phyloP scores from a whole-genome alignment of 2,113 vertebrate species.

The Labrus mixtus region DNA sequence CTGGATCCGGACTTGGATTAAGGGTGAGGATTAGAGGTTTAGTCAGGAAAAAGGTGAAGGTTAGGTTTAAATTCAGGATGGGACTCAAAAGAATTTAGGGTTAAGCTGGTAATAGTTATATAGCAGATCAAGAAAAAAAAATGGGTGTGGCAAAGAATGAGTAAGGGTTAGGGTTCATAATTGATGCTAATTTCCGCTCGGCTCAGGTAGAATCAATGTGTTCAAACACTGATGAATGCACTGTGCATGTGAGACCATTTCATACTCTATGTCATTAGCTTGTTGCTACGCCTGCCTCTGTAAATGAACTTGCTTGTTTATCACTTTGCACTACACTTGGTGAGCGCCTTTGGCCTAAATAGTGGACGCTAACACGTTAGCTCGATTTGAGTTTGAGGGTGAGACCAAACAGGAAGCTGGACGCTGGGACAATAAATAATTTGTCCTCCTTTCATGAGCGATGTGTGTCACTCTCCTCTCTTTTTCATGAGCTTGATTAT shows the following conservation, averaged over 20 bases:
- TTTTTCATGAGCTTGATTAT: conserved; percentile 77
- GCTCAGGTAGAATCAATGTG: conserved; percentile 65
- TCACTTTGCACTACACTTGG: not conserved
- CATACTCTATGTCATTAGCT: conserved; percentile 31
- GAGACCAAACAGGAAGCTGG: conserved; percentile 44
- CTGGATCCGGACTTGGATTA: not conserved
- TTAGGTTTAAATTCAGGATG: not conserved
- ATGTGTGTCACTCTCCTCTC: conserved; percentile 73
- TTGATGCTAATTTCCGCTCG: conserved; percentile 42
- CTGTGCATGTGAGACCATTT: not conserved
- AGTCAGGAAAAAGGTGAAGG: not conserved
- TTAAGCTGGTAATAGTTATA: too few species aligned
- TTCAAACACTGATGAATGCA: conserved; percentile 39
- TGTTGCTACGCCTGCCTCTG: conserved; percentile 13
- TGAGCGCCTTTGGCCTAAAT: conserved; percentile 39
- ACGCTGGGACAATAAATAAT: conserved; percentile 75
- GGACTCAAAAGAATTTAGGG: not conserved
- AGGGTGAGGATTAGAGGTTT: conserved; percentile 1
- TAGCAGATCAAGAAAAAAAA: not conserved
- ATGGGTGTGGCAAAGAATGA: not conserved
- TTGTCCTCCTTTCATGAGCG: conserved; percentile 70
- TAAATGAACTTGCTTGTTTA: conserved; percentile 32
- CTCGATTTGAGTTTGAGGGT: conserved; percentile 39
- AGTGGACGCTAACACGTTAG: conserved; percentile 5
- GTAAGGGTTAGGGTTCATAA: too few species aligned